Base-by-base conservation (phyloP, 2,113 vertebrate species). In the Megaleporinus macrocephalus region DNA sequence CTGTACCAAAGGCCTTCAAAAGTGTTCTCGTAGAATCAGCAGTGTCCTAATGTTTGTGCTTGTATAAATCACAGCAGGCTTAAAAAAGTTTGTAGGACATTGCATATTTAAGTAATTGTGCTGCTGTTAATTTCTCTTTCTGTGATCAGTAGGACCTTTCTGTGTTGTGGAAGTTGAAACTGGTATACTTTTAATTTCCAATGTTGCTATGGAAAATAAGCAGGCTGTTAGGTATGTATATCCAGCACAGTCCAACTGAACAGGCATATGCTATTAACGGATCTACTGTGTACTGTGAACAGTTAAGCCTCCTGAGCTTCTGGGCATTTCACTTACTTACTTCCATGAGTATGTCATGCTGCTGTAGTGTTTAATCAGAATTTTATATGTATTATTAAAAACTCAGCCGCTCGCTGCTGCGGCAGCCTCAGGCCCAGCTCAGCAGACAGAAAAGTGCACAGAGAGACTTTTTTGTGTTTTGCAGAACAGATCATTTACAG, bases 321-420 rank as follows among this genome's bases (percentile, higher is more conserved):
- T 36, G 59, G 3, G 51, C 20, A n/a, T 49, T 62, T 63, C 18
- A 49, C 22, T 30, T 65, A 49, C 24, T 49, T 29, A 29, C 29
- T 69, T 57, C n/a, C 14, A 57, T 71, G 15, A 79, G 66, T 44
- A 29, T 24, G 12, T 71, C 33, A 61, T 22, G 12, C 15, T 59
- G 65, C 36, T 57, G 53, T 53, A 53, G 22, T n/a, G 13, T 66
- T 66, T 71, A 36, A 71, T 79, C 15, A 41, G 24, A 47, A 59
- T 44, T 47, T 12, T 78, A 55, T 55, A 36, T 55, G 22, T 44
- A 9, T 59, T 29, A 61, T 29, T 47, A 44, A 79, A 71, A 29
- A 30, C n/a, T 55, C 16, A 71, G 65, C 33, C 44, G 63, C 61
- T 47, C 66, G 66, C 51, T 22, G 7, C 66, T 63, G 5, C 36